A percentile compares a stretch with the other conserved stretches of the same genome.
phyloP scores from a whole-genome alignment of 2,113 vertebrate species.

The Bothrops jararaca region DNA sequence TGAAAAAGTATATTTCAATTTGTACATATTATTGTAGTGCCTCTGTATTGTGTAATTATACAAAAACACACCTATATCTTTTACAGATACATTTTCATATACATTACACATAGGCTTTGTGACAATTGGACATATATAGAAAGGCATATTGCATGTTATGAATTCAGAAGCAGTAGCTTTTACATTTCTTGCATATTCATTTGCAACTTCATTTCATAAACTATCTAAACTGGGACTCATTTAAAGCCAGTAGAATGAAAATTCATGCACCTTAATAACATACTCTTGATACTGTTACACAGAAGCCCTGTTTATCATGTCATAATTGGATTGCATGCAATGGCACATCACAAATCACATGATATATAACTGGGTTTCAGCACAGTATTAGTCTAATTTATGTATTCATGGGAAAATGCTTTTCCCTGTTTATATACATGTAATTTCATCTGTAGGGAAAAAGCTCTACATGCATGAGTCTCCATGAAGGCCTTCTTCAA shows the following conservation, averaged over 20 bases:
- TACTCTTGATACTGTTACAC: not conserved
- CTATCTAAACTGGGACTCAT: not conserved
- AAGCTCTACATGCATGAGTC: not conserved
- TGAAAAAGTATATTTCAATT: not conserved
- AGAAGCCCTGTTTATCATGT: conserved; percentile 4
- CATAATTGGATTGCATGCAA: conserved; percentile 20
- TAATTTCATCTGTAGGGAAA: not conserved
- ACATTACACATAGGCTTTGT: not conserved
- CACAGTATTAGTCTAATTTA: not conserved
- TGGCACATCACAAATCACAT: conserved; percentile 1
- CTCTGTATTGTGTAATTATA: not conserved
- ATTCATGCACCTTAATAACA: not conserved
- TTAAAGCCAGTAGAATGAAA: conserved; percentile 10
- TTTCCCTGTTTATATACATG: not conserved
- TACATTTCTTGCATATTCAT: not conserved
- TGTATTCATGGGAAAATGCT: not conserved
- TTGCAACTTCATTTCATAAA: conserved; percentile 1
- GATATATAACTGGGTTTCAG: not conserved
- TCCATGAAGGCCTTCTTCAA: not conserved
- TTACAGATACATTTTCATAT: not conserved
- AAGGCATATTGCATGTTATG: not conserved
- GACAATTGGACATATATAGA: not conserved
- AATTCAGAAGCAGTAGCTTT: not conserved
- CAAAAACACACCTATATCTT: not conserved
- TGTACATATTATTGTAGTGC: not conserved